Percentiles rank a stretch among this genome's conserved stretches.
Conservation (phyloP, 2,797 vertebrate genomes). For the Cichlasoma orientale region DNA sequence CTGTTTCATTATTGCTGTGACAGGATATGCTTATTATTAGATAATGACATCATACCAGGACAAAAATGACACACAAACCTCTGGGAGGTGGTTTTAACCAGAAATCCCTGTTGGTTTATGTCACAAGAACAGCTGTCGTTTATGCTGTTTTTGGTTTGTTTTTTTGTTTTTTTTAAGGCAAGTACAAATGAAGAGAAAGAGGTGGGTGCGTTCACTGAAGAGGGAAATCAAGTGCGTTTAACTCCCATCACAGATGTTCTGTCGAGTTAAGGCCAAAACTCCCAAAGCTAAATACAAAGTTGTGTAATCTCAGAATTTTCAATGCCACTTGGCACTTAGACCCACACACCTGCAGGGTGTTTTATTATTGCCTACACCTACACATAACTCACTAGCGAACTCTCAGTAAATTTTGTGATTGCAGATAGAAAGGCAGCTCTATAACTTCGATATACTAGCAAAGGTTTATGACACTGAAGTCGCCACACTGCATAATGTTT, state of each 20-base stretch:
- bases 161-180: neutral
- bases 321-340: neutral
- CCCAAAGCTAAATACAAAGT: neutral
- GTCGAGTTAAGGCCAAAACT: conserved; percentile 3
- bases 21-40: conserved; percentile 1
- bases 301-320: neutral
- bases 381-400: neutral
- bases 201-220: neutral
- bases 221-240: neutral
- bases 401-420: neutral
- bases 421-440: neutral
- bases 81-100: neutral
- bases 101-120: neutral
- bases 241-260: conserved; percentile 7
- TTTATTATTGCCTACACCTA: neutral
- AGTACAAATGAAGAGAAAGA: neutral
- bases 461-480: neutral
- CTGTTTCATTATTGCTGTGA: conserved; percentile 10
- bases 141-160: neutral
- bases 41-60: neutral
- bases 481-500: neutral
- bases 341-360: neutral
- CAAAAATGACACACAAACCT: neutral
- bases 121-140: neutral
- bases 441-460: neutral